Percentiles rank a stretch among this genome's conserved stretches.
Evolutionary conservation across 1,140 invertebrate genomes (phyloP).

Genomic region (Tribolium castaneum): DNA sequence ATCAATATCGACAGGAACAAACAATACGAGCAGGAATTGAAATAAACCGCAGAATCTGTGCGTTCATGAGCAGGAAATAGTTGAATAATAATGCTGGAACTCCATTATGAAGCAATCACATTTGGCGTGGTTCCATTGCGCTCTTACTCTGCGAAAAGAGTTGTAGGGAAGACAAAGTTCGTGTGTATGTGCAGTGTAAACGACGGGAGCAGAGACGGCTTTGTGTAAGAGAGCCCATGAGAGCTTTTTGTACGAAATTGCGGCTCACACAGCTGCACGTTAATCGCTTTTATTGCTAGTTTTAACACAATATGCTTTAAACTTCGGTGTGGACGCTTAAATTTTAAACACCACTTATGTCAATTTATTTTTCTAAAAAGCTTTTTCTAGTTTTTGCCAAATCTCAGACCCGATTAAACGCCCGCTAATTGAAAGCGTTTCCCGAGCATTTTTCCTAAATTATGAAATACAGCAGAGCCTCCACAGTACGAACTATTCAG

Average conservation of each 20-base stretch:
- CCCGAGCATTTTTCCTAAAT: no score
- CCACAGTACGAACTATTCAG: no score
- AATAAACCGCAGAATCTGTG: constrained; percentile 7
- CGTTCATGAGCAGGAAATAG: constrained; percentile 17
- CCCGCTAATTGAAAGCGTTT: no score
- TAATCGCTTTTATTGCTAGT: constrained; percentile 28
- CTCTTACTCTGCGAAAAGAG: neutral
- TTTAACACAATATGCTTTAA: constrained; percentile 26
- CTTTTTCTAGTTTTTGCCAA: neutral
- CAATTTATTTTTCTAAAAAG: constrained; percentile 3
- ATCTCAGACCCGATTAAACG: neutral
- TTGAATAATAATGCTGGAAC: constrained; percentile 6
- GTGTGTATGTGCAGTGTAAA: neutral
- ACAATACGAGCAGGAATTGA: constrained; percentile 6
- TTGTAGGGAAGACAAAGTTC: neutral
- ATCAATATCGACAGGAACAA: neutral
- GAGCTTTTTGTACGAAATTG: constrained; percentile 19
- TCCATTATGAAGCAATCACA: neutral
- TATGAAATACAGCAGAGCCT: no score
- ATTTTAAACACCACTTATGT: constrained; percentile 21
- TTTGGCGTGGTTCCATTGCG: neutral
- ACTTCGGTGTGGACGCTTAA: constrained; percentile 15
- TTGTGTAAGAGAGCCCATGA: constrained; percentile 24
- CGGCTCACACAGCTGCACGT: constrained; percentile 22
- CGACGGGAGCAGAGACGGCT: constrained; percentile 1